Evolutionary conservation across 2,888 invertebrate genomes (phyloP).

Genomic region (Hirtodrosophila alboralis): DNA sequence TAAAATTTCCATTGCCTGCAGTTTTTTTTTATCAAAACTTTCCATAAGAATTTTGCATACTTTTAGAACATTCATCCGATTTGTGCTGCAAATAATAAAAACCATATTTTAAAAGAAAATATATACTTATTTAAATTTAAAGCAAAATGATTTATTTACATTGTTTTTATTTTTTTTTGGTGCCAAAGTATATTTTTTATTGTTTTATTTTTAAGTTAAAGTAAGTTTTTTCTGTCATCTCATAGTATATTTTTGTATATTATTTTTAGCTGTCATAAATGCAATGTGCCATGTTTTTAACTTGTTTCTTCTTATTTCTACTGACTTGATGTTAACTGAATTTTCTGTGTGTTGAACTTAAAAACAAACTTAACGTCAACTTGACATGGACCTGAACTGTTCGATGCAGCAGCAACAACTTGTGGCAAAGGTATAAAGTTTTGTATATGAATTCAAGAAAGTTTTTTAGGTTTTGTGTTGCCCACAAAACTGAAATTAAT

Average conservation of each 20-base stretch:
- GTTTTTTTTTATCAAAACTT: no score
- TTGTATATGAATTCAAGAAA: not conserved
- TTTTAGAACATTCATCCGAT: no score
- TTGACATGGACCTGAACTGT: conserved; percentile 49
- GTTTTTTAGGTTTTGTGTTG: conserved; percentile 2
- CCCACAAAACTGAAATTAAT: conserved; percentile 10
- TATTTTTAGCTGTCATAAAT: conserved; percentile 27
- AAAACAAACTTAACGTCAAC: conserved; percentile 54
- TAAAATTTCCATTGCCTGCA: no score
- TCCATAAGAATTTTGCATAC: no score
- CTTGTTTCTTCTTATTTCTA: conserved; percentile 4
- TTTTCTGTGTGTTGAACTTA: conserved; percentile 18
- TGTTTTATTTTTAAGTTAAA: conserved; percentile 1
- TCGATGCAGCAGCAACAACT: conserved; percentile 5
- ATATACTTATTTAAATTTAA: no score
- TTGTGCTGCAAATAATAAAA: no score
- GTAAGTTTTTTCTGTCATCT: no score
- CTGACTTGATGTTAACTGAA: conserved; percentile 18
- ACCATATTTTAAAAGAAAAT: no score
- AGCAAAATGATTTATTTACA: no score
- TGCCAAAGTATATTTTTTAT: no score
- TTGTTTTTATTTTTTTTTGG: no score
- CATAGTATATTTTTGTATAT: conserved; percentile 16
- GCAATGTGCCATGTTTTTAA: conserved; percentile 27
- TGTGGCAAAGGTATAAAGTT: conserved; percentile 7